Conservation (phyloP, 2,113 vertebrate species). For the Passer domesticus region DNA sequence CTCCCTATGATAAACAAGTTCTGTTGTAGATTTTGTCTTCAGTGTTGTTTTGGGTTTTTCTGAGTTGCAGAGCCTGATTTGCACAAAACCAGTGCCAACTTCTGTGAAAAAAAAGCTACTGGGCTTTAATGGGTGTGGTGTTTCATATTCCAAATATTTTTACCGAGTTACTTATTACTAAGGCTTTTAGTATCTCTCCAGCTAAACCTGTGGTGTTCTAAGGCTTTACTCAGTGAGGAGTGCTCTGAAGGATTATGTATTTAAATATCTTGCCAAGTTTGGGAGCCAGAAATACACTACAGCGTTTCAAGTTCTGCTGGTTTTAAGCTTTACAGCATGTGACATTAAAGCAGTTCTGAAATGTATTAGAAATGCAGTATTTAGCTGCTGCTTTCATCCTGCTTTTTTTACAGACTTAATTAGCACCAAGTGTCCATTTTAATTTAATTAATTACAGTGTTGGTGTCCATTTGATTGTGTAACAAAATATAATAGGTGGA, state of each 20-base stretch:
- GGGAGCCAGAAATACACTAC: neutral
- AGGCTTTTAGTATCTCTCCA: neutral
- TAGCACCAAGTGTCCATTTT: neutral
- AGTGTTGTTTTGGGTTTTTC: neutral
- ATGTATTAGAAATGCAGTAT: neutral
- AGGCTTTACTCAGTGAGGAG: neutral
- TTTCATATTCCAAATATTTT: neutral
- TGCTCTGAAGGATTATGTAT: neutral
- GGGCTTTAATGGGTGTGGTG: neutral
- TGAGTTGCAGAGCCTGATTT: neutral
- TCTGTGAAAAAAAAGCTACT: neutral
- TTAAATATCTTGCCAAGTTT: neutral
- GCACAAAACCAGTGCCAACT: neutral
- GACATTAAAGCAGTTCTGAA: constrained; percentile 8
- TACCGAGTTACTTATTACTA: neutral
- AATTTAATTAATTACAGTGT: neutral
- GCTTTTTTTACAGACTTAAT: neutral
- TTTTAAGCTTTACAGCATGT: constrained; percentile 4
- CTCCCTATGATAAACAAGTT: neutral
- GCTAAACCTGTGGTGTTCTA: neutral
- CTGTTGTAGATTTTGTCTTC: neutral
- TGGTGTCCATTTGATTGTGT: neutral
- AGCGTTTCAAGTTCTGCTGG: neutral
- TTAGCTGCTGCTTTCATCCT: neutral
- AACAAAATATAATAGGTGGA: neutral